Conservation (phyloP, 2,113 vertebrate species). For the Paraplagusia blochii region DNA sequence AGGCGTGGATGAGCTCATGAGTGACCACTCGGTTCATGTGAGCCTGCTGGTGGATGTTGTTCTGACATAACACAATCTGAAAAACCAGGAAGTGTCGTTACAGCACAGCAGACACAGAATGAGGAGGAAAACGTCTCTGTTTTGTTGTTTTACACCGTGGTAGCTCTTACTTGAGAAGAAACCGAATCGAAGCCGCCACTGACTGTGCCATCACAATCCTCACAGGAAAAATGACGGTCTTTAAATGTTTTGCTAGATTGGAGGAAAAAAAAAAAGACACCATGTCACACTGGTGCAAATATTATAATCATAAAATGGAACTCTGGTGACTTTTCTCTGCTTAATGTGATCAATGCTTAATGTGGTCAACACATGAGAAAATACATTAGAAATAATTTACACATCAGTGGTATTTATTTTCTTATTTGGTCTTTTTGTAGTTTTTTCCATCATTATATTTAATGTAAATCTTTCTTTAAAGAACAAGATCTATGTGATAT, state of each 20-base stretch:
- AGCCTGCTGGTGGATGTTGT: conserved; percentile 88
- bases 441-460: no score
- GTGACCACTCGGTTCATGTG: conserved; percentile 94
- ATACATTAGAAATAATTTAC: no score
- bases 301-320: no score
- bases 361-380: no score
- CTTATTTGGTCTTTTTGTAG: no score
- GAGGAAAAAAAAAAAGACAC: background rate
- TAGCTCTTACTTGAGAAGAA: conserved; percentile 83
- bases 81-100: conserved; percentile 18
- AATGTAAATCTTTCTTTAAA: no score
- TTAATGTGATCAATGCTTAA: no score
- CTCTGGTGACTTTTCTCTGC: no score
- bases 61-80: conserved; percentile 97
- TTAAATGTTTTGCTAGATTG: conserved; percentile 80
- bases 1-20: conserved; percentile 94
- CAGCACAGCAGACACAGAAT: background rate
- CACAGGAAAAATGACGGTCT: conserved; percentile 93
- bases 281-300: background rate
- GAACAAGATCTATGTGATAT: no score
- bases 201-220: conserved; percentile 90
- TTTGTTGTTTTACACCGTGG: background rate
- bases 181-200: conserved; percentile 91
- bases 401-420: no score
- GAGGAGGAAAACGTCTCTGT: no score